Conservation (phyloP, 2,797 vertebrate species). For the Hippopotamyrus pictus region DNA sequence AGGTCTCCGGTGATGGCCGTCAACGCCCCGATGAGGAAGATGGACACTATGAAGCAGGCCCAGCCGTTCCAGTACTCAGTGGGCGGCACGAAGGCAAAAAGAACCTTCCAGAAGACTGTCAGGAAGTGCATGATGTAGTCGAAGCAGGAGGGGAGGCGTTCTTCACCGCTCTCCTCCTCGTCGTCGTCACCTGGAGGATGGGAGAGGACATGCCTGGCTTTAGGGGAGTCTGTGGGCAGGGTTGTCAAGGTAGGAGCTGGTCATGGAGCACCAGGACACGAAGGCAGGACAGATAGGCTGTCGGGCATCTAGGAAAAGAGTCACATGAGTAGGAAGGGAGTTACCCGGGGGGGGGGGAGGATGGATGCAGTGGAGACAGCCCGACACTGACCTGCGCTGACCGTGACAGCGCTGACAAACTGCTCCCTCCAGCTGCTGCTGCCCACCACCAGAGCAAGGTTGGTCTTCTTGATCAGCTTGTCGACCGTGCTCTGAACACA, state of each 20-base stretch:
- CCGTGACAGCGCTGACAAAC: conserved; percentile 75
- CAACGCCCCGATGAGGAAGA: conserved; percentile 69
- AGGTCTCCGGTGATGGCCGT: conserved; percentile 76
- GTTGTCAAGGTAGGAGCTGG: background rate
- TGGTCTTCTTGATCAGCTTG: conserved; percentile 80
- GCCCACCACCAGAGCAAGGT: conserved; percentile 75
- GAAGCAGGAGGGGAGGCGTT: conserved; percentile 77
- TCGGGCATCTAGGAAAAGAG: background rate
- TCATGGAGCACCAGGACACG: background rate
- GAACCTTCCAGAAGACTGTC: conserved; percentile 80
- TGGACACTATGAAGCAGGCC: conserved; percentile 80
- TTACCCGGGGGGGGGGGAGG: conserved; percentile 50
- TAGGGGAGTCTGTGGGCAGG: background rate
- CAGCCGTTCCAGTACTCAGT: conserved; percentile 83
- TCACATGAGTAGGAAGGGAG: background rate
- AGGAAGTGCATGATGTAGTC: conserved; percentile 89
- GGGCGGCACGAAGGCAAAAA: conserved; percentile 77
- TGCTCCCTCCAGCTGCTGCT: conserved; percentile 84
- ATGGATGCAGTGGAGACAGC: conserved; percentile 16
- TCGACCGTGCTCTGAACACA: conserved; percentile 67
- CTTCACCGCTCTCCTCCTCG: conserved; percentile 76
- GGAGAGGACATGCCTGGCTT: background rate
- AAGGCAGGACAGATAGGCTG: background rate
- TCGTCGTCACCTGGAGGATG: conserved; percentile 69
- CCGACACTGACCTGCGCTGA: conserved; percentile 66